Evolutionary conservation across 1,140 invertebrate genomes (phyloP), one percentile per base, ranked within the genome.

Genomic region (Panagrolaimus sp.): DNA sequence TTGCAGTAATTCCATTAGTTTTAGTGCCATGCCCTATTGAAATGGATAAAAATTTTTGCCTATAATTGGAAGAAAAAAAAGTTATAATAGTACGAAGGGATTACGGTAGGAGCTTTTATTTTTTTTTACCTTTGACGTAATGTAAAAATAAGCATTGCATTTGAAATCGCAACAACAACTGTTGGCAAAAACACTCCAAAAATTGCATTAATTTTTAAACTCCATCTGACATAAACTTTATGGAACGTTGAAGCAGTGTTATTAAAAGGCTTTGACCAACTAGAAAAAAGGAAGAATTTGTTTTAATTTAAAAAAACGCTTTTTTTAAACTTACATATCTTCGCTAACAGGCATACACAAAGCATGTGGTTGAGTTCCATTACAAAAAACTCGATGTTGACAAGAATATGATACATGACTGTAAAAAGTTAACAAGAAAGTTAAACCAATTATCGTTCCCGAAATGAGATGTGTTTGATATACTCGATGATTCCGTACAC

Each of bases 101-200:
- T 43, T 11, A 64, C 38, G 38, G 38, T 42, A 42, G 9, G n/a
- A n/a, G n/a, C n/a, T 23, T 64, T 63, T 8, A 4, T 64, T n/a
- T 64, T 5, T 23, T 13, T 38, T 14, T 53, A 68, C 64, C 68
- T 16, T 51, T 70, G 42, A 25, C 51, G 9, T 13, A 70, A 44
- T 31, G 68, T 70, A 23, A 27, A 23, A 43, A 70, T 42, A 9
- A 70, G 48, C 68, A 70, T 38, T 4, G 47, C 65, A 44, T 70
- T 70, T 13, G 68, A 68, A 23, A 68, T 25, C 1, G 66, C 25
- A 62, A 70, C 46, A n/a, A 70, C 46, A 16, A 70, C 14, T 20
- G 65, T 70, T 7, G 68, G 68, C 43, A 70, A 42, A 38, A 70
- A 68, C 3, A 70, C 68, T n/a, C 70, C 65, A 44, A 68, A 43